Conservation (phyloP, 2,113 vertebrate species). For the Castor canadensis region DNA sequence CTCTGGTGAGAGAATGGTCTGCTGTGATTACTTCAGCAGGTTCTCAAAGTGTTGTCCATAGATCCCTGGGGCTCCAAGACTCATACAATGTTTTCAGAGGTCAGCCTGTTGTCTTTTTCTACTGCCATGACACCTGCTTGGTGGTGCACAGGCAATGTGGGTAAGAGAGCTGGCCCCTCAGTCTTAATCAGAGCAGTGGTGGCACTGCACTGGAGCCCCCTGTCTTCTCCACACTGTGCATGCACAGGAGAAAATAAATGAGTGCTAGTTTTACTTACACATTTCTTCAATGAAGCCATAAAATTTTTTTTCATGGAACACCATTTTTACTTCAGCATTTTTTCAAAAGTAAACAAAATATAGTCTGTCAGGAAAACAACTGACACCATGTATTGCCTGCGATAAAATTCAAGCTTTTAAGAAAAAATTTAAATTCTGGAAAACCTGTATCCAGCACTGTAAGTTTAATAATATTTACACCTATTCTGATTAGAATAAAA, state of each 20-base stretch:
- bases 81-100: background rate
- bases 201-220: background rate
- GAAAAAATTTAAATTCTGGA: conserved; percentile 49
- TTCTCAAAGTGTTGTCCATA: background rate
- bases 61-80: background rate
- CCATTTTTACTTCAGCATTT: conserved; percentile 52
- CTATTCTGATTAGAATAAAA: conserved; percentile 33
- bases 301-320: background rate
- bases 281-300: conserved; percentile 13
- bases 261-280: background rate
- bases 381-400: background rate
- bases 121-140: background rate
- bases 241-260: background rate
- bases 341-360: conserved; percentile 47
- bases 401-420: conserved; percentile 55
- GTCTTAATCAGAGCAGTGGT: background rate
- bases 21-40: background rate
- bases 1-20: background rate
- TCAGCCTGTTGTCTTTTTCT: background rate
- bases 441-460: background rate
- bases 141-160: background rate
- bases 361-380: conserved; percentile 41
- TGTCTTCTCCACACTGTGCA: background rate
- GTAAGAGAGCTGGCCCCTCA: background rate
- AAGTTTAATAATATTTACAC: background rate